phyloP scores from a whole-genome alignment of 2,113 vertebrate genomes.

The Isurus oxyrinchus region DNA sequence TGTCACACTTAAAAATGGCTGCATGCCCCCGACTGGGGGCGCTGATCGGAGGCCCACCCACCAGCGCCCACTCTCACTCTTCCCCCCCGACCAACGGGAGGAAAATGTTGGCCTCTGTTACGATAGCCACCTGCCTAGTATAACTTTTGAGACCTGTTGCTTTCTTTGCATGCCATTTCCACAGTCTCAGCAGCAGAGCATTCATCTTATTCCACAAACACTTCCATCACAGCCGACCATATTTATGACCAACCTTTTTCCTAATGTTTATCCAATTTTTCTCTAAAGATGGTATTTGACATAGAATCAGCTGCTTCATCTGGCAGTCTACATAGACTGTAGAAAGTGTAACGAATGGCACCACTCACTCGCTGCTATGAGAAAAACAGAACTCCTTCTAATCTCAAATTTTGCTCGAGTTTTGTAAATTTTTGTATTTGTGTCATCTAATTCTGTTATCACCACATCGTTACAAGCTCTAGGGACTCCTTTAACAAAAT shows the following conservation, averaged over 20 bases:
- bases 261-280: not conserved
- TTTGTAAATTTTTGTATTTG: no score
- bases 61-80: no score
- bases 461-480: not conserved
- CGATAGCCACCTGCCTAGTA: no score
- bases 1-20: no score
- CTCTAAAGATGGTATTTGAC: not conserved
- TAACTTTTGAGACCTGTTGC: no score
- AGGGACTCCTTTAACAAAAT: not conserved
- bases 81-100: no score
- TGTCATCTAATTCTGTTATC: not conserved
- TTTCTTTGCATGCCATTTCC: no score
- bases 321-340: not conserved
- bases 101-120: no score
- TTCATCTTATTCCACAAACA: not conserved
- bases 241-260: not conserved
- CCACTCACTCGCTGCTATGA: not conserved
- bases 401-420: not conserved
- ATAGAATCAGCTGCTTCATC: not conserved
- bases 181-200: no score
- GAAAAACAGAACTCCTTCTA: not conserved
- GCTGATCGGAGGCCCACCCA: no score
- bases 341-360: no score
- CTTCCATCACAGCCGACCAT: not conserved
- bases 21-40: no score